Percentiles rank a stretch among this genome's conserved stretches.
phyloP scores from a whole-genome alignment of 35 echinoderm and acorn worm species.

The Strongylocentrotus purpuratus region DNA sequence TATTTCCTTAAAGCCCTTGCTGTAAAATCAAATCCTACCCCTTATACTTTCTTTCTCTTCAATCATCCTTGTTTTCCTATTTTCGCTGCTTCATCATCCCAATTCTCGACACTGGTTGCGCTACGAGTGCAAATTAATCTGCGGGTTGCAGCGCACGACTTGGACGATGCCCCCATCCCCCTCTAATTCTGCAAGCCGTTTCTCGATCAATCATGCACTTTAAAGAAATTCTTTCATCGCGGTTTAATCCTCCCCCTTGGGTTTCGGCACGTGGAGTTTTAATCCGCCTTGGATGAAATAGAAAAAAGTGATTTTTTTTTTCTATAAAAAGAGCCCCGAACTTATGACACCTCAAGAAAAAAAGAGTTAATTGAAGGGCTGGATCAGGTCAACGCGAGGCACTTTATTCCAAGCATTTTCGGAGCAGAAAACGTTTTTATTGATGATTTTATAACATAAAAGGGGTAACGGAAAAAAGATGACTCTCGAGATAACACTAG shows the following conservation, averaged over 20 bases:
- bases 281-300: neutral
- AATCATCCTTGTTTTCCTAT: neutral
- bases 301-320: neutral
- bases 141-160: neutral
- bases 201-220: conserved; percentile 21
- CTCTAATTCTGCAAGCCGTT: neutral
- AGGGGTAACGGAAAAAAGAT: no score
- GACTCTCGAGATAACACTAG: no score
- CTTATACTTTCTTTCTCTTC: neutral
- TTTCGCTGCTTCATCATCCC: conserved; percentile 8
- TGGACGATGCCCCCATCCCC: neutral
- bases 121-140: neutral
- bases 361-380: neutral
- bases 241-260: conserved; percentile 18
- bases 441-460: no score
- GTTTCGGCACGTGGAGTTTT: neutral
- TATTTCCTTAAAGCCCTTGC: neutral
- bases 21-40: conserved; percentile 17
- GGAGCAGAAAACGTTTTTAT: neutral
- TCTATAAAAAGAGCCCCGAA: neutral
- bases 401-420: neutral
- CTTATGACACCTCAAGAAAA: neutral
- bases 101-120: neutral
- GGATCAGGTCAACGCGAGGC: neutral
- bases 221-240: conserved; percentile 24